Base-by-base conservation (phyloP, 92 coral and sea anemone genomes). In the Parazoanthus darwini region DNA sequence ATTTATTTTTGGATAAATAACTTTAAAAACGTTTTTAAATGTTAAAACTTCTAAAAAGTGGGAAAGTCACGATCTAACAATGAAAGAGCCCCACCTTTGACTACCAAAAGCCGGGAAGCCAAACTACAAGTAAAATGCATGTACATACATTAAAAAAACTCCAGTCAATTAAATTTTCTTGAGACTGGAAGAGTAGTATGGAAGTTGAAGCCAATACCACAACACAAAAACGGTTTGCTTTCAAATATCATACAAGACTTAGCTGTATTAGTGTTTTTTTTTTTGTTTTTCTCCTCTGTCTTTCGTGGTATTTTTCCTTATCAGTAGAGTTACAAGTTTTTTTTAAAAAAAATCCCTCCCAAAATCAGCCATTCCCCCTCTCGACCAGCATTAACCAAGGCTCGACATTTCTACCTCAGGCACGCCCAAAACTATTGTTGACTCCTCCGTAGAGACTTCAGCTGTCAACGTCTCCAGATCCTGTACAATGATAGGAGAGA, bases 391-490 rank as follows among this genome's bases (percentile, higher is more conserved):
- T 37, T 46, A 6, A 36, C 78, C 0, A 36, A 29, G 1, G 7
- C 42, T 29, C 11, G 20, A 16, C 18, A 68, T 48, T 58, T 84
- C 81, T 76, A 89, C 98, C 91, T 93, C 93, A 16, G 91, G 91
- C 18, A 88, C 87, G 43, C 63, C 66, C 33, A 84, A 71, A 22
- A 79, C 78, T 1, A 92, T 91, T 9, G 94, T 67, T 26, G 89
- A 83, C 23, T 93, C 94, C 56, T 94, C 98, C 4, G 93, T 94
- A 15, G 94, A 92, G 44, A 94, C 92, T 59, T 90, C 91, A 5
- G 95, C 91, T 75, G 94, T 94, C 50, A 86, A 94, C 0, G 93
- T 94, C 44, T 93, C 96, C 54, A 94, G 82, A 81, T 94, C 98
- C 98, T 94, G 75, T 38, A 66, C 51, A 20, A 46, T 50, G 67